Evolutionary conservation across 2,888 invertebrate genomes (phyloP).

Genomic region (Elysia crispata): DNA sequence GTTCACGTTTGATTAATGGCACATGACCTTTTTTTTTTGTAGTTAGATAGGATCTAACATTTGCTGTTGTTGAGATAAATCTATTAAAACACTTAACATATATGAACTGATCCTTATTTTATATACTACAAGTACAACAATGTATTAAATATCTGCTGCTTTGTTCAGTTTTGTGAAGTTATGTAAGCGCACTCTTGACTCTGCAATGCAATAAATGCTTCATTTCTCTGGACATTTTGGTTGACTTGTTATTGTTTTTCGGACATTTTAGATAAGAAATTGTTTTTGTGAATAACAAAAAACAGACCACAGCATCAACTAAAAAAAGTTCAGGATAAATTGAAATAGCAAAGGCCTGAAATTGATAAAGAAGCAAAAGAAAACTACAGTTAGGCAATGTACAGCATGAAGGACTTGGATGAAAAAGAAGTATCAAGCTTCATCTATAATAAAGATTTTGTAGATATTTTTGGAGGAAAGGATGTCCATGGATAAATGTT

Average conservation of each 20-base stretch:
- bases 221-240: neutral
- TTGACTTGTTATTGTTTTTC: conserved; percentile 21
- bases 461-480: too few relatives aligned
- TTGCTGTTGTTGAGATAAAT: neutral
- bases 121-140: neutral
- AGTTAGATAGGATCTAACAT: neutral
- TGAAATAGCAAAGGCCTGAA: too few relatives aligned
- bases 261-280: conserved; percentile 25
- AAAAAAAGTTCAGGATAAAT: too few relatives aligned
- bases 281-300: neutral
- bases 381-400: too few relatives aligned
- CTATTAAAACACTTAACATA: neutral
- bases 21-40: too few relatives aligned
- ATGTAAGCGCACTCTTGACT: neutral
- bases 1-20: too few relatives aligned
- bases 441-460: too few relatives aligned
- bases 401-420: too few relatives aligned
- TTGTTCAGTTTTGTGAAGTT: conserved; percentile 5
- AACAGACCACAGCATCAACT: too few relatives aligned
- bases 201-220: neutral
- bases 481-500: too few relatives aligned
- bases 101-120: neutral
- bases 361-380: too few relatives aligned
- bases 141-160: neutral
- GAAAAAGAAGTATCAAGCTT: too few relatives aligned